A percentile compares a stretch with the other conserved stretches of the same genome.
Evolutionary conservation across 1,140 invertebrate genomes (phyloP).

Genomic region (Orchesella cincta): DNA sequence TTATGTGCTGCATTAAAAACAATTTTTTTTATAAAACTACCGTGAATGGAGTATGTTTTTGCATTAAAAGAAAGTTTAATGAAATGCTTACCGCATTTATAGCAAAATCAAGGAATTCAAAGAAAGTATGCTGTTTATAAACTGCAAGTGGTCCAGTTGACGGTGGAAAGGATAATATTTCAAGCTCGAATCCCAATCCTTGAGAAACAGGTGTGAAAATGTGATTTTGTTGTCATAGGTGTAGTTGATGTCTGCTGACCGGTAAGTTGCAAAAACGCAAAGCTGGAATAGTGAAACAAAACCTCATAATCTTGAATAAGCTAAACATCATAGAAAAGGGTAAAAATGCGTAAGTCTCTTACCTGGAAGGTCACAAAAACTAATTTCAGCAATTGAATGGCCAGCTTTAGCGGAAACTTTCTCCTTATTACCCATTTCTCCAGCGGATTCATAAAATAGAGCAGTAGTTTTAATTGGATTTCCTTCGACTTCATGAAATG

Average conservation of each 20-base stretch:
- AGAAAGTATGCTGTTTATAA: slow-evolving; percentile 84
- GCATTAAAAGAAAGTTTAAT: background rate
- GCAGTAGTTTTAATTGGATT: slow-evolving; percentile 82
- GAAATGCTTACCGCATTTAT: slow-evolving; percentile 62
- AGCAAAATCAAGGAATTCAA: slow-evolving; percentile 79
- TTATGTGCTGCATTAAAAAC: slow-evolving; percentile 68
- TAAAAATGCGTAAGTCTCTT: slow-evolving; percentile 27
- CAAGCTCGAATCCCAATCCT: slow-evolving; percentile 80
- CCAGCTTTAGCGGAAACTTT: slow-evolving; percentile 93
- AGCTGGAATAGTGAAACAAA: slow-evolving; percentile 66
- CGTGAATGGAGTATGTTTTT: background rate
- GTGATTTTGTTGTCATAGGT: slow-evolving; percentile 88
- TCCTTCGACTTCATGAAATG: too few relatives aligned
- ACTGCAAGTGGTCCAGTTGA: slow-evolving; percentile 84
- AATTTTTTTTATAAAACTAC: slow-evolving; percentile 1
- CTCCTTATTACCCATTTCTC: slow-evolving; percentile 92
- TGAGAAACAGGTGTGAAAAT: slow-evolving; percentile 90
- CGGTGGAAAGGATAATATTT: slow-evolving; percentile 92
- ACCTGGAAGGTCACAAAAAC: slow-evolving; percentile 89
- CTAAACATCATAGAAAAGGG: background rate
- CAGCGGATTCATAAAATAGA: slow-evolving; percentile 99
- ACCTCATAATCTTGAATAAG: background rate
- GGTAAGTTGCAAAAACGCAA: slow-evolving; percentile 88
- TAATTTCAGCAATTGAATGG: slow-evolving; percentile 93
- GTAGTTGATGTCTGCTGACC: slow-evolving; percentile 94